Evolutionary conservation across 2,113 vertebrate species (phyloP), one percentile per base, ranked within the genome.

Genomic region (Crotalus horridus): DNA sequence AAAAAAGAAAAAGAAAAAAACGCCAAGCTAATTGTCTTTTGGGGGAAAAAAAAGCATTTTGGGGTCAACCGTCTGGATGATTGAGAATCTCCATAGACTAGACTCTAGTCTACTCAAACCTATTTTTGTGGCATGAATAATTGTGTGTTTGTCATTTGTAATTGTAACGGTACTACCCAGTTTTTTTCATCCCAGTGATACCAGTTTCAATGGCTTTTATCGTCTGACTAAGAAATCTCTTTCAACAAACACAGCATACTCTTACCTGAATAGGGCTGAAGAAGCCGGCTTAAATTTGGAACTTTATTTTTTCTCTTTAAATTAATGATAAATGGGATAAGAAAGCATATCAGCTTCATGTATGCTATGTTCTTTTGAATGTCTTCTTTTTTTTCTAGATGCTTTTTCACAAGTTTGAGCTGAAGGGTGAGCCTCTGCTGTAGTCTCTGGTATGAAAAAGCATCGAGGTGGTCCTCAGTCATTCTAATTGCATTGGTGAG

Each of bases 281-380:
- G 96, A 93, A 96, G 92, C 39, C 95, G 95, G 93, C 46, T 97
- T 91, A 98, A 91, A 95, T 97, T 97, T 55, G 97, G 97, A 55
- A 97, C 95, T 95, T 97, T 97, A 97, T 97, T 97, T 94, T 97
- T 98, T 93, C 96, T 97, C 96, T 97, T 97, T 91, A 98, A 95
- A 46, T 94, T 94, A n/a, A 97, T 89, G 88, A 98, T 95, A 91
- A 98, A 96, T 3, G 97, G 97, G 92, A 95, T 95, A 6, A 97
- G 95, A 94, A 98, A 98, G 43, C 96, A 96, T 91, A 98, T 96
- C 90, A 98, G 93, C 89, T 96, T 96, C 23, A 98, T 92, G 54
- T 98, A 98, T 26, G 96, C 94, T 48, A 97, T 92, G 58, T 97
- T 96, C 92, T 81, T 96, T 51, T 96, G 95, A 93, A 97, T 92